Conservation (phyloP, 2,888 invertebrate species). For the Halocaridina rubra region DNA sequence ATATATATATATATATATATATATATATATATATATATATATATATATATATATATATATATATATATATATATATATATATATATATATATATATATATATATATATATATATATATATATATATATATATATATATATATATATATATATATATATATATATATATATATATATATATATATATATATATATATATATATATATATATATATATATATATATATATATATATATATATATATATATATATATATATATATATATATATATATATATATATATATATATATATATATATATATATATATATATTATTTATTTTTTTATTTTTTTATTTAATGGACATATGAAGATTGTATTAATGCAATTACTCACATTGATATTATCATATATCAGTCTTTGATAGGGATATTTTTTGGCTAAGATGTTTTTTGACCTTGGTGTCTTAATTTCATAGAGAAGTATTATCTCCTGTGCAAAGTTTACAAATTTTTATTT, state of each 20-base stretch:
- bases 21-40: background rate
- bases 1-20: too few relatives aligned
- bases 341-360: too few relatives aligned
- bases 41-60: slow-evolving; percentile 73
- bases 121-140: slow-evolving; percentile 46
- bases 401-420: too few relatives aligned
- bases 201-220: slow-evolving; percentile 32
- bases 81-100: background rate
- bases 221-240: slow-evolving; percentile 24
- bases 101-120: slow-evolving; percentile 14
- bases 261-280: slow-evolving; percentile 39
- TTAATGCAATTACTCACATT: too few relatives aligned
- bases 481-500: too few relatives aligned
- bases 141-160: slow-evolving; percentile 42
- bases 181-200: slow-evolving; percentile 37
- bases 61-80: background rate
- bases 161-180: slow-evolving; percentile 39
- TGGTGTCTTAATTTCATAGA: too few relatives aligned
- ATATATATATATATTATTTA: background rate
- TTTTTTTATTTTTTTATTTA: background rate
- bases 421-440: too few relatives aligned
- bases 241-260: slow-evolving; percentile 39
- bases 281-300: slow-evolving; percentile 37
- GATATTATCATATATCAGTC: too few relatives aligned
- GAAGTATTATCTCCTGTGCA: too few relatives aligned